A percentile compares a stretch with the other conserved stretches of the same genome.
These are phyloP conservation scores for Harpegnathos saltator DNA, from an alignment of 1,140 invertebrate species.

Conservation along the genomic window DNA sequence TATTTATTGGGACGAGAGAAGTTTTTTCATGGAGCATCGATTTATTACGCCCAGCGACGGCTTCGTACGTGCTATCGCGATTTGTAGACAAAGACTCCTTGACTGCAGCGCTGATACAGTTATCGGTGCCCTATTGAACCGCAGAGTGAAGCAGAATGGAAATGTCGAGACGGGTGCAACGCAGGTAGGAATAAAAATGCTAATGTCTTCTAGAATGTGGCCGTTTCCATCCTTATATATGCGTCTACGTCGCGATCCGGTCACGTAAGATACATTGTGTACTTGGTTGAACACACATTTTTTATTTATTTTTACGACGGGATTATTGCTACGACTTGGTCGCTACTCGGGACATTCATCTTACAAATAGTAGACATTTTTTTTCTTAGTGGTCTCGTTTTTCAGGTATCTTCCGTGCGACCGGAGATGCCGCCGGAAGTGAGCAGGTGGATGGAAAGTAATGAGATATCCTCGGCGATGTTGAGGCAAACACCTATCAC, in stretches of 20 bases:
- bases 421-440: constrained; percentile 88
- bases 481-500: constrained; percentile 82
- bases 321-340: too few species aligned
- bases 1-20: constrained; percentile 94
- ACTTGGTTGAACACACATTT: too few species aligned
- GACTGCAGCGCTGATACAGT: constrained; percentile 89
- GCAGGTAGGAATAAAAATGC: constrained; percentile 74
- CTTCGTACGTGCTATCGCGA: constrained; percentile 93
- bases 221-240: too few species aligned
- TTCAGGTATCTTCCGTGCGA: constrained; percentile 83
- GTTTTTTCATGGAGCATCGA: constrained; percentile 94
- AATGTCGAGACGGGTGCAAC: constrained; percentile 80
- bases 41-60: constrained; percentile 92
- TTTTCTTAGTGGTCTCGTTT: too few species aligned
- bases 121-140: constrained; percentile 83
- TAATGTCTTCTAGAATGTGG: not conserved
- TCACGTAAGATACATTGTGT: too few species aligned
- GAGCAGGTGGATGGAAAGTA: constrained; percentile 89
- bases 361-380: too few species aligned
- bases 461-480: constrained; percentile 89
- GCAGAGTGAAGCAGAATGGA: constrained; percentile 81
- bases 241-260: too few species aligned
- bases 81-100: constrained; percentile 91
- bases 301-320: too few species aligned
- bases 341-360: too few species aligned